Conservation (phyloP, 2,797 vertebrate genomes). For the Coluber constrictor region DNA sequence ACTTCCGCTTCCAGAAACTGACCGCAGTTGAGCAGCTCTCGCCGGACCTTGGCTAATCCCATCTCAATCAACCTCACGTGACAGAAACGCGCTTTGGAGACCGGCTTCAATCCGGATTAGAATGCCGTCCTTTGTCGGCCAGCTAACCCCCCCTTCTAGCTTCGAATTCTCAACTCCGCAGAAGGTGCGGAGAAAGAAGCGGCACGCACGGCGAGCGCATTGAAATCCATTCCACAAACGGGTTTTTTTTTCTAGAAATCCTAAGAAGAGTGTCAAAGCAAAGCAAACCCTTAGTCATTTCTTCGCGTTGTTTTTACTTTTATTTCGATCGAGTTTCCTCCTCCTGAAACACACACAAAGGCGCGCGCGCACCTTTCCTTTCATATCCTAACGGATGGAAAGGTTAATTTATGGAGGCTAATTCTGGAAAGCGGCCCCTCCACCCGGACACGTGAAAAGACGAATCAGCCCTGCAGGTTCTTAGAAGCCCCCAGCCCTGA, state of each 20-base stretch:
- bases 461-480: not conserved
- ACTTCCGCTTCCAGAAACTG: not conserved
- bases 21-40: not conserved
- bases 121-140: no score
- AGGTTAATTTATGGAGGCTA: slow-evolving; percentile 1
- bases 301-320: not conserved
- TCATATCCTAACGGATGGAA: not conserved
- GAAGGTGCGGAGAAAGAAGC: not conserved
- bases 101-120: not conserved
- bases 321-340: not conserved
- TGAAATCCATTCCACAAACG: not conserved
- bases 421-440: not conserved
- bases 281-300: not conserved
- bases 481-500: not conserved
- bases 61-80: not conserved
- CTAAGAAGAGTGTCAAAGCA: not conserved
- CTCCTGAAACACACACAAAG: not conserved
- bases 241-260: not conserved
- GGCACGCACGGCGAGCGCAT: no score
- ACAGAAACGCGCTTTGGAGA: not conserved
- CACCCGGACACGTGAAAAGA: not conserved
- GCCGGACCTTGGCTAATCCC: not conserved
- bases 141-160: not conserved
- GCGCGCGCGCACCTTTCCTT: not conserved
- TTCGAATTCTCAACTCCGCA: not conserved